Conservation (phyloP, 2,113 vertebrate species). For the Acanthochromis polyacanthus region DNA sequence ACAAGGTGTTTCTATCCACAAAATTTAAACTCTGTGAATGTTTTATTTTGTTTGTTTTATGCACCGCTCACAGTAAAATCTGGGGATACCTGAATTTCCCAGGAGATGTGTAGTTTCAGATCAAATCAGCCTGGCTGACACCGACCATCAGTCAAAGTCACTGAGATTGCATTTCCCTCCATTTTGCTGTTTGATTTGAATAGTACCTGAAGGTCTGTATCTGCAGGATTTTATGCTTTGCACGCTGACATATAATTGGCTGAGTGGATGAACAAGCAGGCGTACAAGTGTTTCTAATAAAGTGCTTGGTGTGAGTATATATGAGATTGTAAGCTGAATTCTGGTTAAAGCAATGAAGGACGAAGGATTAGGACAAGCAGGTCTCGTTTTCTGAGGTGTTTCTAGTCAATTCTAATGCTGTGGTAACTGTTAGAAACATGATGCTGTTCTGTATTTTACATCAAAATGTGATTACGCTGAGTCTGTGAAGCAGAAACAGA, state of each 20-base stretch:
- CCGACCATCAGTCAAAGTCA: too few species aligned
- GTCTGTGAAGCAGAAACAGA: slow-evolving; percentile 28
- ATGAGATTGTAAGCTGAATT: not conserved
- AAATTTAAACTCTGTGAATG: too few species aligned
- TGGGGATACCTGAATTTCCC: too few species aligned
- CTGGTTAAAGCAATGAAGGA: not conserved
- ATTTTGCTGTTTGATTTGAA: too few species aligned
- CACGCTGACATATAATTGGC: not conserved
- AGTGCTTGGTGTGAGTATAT: not conserved
- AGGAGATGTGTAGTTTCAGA: too few species aligned
- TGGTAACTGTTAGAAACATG: not conserved
- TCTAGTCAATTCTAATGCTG: not conserved
- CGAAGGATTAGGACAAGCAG: not conserved
- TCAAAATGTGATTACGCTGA: slow-evolving; percentile 11
- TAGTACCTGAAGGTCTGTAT: not conserved
- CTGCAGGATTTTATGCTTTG: not conserved
- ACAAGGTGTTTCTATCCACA: too few species aligned
- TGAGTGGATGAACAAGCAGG: not conserved
- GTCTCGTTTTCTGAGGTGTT: not conserved
- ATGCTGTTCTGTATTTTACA: slow-evolving; percentile 2
- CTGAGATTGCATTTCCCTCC: too few species aligned
- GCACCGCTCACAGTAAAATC: too few species aligned
- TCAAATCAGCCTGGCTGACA: too few species aligned
- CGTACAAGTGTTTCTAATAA: not conserved
- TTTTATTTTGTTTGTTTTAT: too few species aligned